Evolutionary conservation across 2,797 vertebrate species (phyloP).

Genomic region (Centropyge bicolor): DNA sequence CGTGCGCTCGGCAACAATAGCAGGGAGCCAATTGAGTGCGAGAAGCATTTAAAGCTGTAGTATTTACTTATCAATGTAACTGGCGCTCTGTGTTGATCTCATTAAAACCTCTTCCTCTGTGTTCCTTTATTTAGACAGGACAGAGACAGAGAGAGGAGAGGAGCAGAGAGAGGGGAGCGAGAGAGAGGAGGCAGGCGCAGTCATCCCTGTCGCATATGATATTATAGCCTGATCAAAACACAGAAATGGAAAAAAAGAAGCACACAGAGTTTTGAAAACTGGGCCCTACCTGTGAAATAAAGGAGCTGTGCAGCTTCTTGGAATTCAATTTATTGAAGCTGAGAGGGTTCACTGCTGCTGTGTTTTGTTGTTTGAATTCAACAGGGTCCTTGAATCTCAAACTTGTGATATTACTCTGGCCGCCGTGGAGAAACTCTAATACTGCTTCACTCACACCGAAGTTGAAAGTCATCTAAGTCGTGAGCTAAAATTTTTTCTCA

Average conservation of each 20-base stretch:
- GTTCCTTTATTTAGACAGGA: slow-evolving; percentile 75
- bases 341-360: slow-evolving; percentile 26
- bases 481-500: neutral
- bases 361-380: slow-evolving; percentile 47
- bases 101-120: slow-evolving; percentile 90
- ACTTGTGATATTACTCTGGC: slow-evolving; percentile 34
- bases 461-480: slow-evolving; percentile 3
- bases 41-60: slow-evolving; percentile 94
- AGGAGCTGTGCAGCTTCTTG: slow-evolving; percentile 44
- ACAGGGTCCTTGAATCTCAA: slow-evolving; percentile 45
- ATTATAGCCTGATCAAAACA: slow-evolving; percentile 85
- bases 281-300: slow-evolving; percentile 49
- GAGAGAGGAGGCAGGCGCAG: slow-evolving; percentile 79
- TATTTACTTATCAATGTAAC: slow-evolving; percentile 98
- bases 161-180: slow-evolving; percentile 59
- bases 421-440: slow-evolving; percentile 4
- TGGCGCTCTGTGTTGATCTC: slow-evolving; percentile 91
- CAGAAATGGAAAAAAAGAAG: slow-evolving; percentile 33
- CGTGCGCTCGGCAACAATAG: slow-evolving; percentile 90
- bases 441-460: slow-evolving; percentile 1
- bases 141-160: slow-evolving; percentile 46
- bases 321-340: slow-evolving; percentile 61
- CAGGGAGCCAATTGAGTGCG: slow-evolving; percentile 89
- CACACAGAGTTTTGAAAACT: slow-evolving; percentile 48
- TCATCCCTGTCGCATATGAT: slow-evolving; percentile 86